phyloP scores from a whole-genome alignment of 2,888 invertebrate species.

The Phragmatobia fuliginosa region DNA sequence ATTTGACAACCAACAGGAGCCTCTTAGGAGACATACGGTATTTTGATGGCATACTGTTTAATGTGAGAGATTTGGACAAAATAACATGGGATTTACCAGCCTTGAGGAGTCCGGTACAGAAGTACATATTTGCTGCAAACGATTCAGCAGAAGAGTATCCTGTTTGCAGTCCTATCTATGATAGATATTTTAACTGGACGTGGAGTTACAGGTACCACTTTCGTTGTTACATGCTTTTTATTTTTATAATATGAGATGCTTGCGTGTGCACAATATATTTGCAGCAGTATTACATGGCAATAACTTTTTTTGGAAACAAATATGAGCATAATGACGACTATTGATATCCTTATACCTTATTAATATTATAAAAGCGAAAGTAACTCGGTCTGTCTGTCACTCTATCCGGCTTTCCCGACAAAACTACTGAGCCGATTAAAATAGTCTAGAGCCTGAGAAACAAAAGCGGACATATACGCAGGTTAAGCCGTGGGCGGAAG shows the following conservation, averaged over 20 bases:
- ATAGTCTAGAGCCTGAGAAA: no score
- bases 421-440: no score
- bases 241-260: background rate
- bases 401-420: no score
- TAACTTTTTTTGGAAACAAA: background rate
- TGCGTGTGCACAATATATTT: background rate
- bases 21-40: slow-evolving; percentile 64
- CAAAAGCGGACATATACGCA: no score
- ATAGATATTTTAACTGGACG: slow-evolving; percentile 78
- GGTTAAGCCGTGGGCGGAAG: no score
- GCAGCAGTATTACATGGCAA: background rate
- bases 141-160: slow-evolving; percentile 75
- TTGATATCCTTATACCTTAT: no score
- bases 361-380: no score
- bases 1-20: slow-evolving; percentile 67
- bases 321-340: background rate
- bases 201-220: slow-evolving; percentile 74
- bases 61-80: slow-evolving; percentile 61
- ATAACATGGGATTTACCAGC: slow-evolving; percentile 51
- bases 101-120: slow-evolving; percentile 63
- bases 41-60: slow-evolving; percentile 75
- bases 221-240: no score
- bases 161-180: slow-evolving; percentile 66
- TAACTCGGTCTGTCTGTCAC: no score
- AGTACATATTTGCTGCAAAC: slow-evolving; percentile 74